Evolutionary conservation across 2,113 vertebrate species (phyloP).

Genomic region (Hippocampus barbouri): DNA sequence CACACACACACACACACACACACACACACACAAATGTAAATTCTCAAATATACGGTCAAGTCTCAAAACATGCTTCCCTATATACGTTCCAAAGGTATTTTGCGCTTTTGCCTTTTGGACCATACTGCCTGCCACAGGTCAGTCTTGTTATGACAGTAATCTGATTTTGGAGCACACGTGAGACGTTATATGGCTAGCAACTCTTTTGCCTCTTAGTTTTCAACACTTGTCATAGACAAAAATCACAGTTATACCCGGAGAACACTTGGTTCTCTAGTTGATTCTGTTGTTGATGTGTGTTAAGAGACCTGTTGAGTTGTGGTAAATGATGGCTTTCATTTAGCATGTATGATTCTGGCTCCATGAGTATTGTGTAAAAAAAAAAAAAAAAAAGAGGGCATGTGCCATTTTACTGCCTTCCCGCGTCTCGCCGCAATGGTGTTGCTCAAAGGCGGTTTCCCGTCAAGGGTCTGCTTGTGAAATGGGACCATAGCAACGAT

Average conservation of each 20-base stretch:
- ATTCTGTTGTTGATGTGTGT: neutral
- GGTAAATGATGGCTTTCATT: neutral
- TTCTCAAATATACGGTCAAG: too few relatives aligned
- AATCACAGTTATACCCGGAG: neutral
- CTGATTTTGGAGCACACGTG: too few relatives aligned
- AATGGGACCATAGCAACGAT: neutral
- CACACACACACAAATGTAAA: too few relatives aligned
- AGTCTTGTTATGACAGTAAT: too few relatives aligned
- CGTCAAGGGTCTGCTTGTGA: neutral
- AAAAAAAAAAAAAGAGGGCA: neutral
- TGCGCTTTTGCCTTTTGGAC: too few relatives aligned
- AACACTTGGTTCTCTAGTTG: neutral
- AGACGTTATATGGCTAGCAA: too few relatives aligned
- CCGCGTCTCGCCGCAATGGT: neutral
- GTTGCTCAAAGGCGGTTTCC: neutral
- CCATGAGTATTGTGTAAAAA: neutral
- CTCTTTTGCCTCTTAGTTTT: too few relatives aligned
- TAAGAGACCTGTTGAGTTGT: neutral
- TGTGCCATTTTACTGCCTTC: constrained; percentile 1
- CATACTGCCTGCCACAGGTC: too few relatives aligned
- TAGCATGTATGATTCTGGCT: constrained; percentile 3
- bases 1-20: too few relatives aligned
- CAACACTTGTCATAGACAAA: neutral
- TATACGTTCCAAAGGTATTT: too few relatives aligned
- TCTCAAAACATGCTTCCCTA: too few relatives aligned